Conservation (phyloP, 92 coral and sea anemone species). For the Porites evermanni region DNA sequence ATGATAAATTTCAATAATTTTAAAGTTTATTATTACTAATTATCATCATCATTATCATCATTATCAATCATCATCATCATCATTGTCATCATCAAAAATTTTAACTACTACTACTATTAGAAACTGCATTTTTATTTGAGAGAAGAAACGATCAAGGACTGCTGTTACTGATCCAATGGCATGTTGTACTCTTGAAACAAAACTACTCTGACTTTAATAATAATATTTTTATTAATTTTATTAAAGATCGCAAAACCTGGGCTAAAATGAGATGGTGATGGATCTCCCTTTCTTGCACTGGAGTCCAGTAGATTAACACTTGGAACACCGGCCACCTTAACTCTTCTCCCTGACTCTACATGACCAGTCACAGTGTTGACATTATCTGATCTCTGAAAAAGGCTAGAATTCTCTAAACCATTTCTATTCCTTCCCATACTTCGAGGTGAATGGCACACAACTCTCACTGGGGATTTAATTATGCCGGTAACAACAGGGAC, state of each 20-base stretch:
- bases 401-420: constrained; percentile 11
- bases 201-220: no score
- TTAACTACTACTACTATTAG: no score
- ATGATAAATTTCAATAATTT: no score
- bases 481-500: constrained; percentile 89
- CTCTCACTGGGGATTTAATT: constrained; percentile 87
- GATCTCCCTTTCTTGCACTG: constrained; percentile 29
- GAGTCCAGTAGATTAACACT: constrained; percentile 45
- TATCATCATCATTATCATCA: no score
- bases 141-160: no score
- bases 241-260: constrained; percentile 12
- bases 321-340: constrained; percentile 70
- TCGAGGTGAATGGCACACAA: constrained; percentile 94
- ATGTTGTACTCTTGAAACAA: no score
- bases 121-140: no score
- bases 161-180: no score
- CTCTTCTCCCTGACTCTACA: constrained; percentile 66
- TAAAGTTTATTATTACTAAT: no score
- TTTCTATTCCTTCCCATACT: constrained; percentile 43
- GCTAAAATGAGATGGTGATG: constrained; percentile 24
- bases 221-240: no score
- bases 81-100: no score
- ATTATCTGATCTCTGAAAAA: constrained; percentile 39
- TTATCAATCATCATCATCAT: no score
- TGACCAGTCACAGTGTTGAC: constrained; percentile 43